phyloP scores from a whole-genome alignment of 2,113 vertebrate species.

The Podocnemis expansa region DNA sequence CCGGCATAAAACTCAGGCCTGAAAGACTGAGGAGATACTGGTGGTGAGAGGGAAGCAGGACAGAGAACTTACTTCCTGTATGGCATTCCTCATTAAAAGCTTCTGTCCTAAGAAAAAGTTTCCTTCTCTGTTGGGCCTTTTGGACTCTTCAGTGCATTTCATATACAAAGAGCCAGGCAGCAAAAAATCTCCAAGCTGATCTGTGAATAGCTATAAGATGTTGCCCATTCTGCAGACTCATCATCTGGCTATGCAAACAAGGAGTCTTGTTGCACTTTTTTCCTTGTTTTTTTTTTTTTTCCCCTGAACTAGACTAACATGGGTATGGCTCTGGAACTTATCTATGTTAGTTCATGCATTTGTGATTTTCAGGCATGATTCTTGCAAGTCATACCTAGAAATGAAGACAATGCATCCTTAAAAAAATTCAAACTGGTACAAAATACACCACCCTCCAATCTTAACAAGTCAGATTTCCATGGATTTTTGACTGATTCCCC shows the following conservation, averaged over 20 bases:
- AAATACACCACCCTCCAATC: neutral
- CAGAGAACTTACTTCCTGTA: neutral
- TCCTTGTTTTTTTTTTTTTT: no score
- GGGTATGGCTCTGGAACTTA: no score
- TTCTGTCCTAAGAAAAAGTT: neutral
- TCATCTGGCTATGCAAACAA: no score
- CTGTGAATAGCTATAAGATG: neutral
- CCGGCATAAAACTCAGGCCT: fast-evolving
- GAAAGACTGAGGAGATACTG: neutral
- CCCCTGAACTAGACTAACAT: no score
- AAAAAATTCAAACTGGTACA: neutral
- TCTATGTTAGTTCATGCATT: neutral
- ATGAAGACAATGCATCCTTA: fast-evolving
- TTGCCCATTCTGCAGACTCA: neutral
- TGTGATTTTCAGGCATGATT: neutral
- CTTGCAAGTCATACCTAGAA: slow-evolving; percentile 1
- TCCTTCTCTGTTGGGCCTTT: neutral
- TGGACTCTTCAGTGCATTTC: neutral
- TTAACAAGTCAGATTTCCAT: neutral
- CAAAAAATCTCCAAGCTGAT: neutral
- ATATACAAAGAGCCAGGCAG: neutral
- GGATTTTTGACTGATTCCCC: neutral
- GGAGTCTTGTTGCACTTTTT: no score
- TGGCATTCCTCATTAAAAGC: neutral
- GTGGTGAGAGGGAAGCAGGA: neutral